phyloP scores from a whole-genome alignment of 2,113 vertebrate genomes.

The Hypanus sabinus region DNA sequence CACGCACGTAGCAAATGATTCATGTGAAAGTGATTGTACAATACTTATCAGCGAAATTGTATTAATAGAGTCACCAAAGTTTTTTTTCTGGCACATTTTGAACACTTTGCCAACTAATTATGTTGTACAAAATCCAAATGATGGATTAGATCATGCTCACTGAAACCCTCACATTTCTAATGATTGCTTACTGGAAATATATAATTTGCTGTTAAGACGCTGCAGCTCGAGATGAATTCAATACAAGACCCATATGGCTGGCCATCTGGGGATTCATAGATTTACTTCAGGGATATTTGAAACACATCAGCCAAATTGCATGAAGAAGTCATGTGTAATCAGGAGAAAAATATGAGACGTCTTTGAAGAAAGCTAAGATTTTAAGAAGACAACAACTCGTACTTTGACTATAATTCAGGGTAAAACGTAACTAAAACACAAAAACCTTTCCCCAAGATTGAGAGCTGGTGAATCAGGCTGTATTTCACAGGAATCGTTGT shows the following conservation, averaged over 20 bases:
- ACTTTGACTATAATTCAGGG: conserved; percentile 8
- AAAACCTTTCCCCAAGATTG: neutral
- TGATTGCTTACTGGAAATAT: conserved; percentile 11
- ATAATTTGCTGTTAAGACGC: conserved; percentile 30
- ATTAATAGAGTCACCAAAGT: neutral
- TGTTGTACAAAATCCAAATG: neutral
- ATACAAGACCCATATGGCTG: conserved; percentile 38
- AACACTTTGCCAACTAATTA: neutral
- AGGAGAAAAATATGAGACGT: neutral
- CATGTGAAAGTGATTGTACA: neutral
- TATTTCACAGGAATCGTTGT: neutral
- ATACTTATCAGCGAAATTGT: neutral
- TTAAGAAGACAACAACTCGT: neutral
- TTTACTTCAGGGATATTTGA: conserved; percentile 34
- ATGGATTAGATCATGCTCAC: neutral
- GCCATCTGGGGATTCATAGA: conserved; percentile 35
- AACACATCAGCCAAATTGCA: neutral
- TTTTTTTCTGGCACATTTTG: neutral
- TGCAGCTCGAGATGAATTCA: neutral
- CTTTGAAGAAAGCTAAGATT: neutral
- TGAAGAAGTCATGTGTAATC: neutral
- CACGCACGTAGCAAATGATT: conserved; percentile 11
- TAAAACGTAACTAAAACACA: neutral
- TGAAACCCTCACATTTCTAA: neutral
- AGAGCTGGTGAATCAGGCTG: neutral